A percentile compares a stretch with the other conserved stretches of the same genome.
These are phyloP conservation scores for Sander vitreus DNA, from an alignment of 2,113 vertebrate species.

Conservation along the genomic window DNA sequence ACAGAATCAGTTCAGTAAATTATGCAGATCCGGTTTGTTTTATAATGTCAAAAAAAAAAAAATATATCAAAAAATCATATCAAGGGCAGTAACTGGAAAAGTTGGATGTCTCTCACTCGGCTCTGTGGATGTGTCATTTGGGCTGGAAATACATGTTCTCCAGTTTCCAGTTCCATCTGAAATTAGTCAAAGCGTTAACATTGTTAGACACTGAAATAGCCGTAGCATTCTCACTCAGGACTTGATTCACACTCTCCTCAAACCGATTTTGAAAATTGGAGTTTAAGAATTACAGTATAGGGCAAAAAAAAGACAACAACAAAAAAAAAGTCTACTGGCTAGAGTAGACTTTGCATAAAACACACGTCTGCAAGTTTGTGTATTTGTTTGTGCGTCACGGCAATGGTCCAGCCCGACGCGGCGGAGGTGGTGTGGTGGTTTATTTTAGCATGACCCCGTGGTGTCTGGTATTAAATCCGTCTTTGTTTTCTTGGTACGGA, in stretches of 20 bases:
- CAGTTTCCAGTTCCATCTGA: constrained; percentile 16
- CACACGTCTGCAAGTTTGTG: constrained; percentile 62
- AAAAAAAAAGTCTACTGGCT: constrained; percentile 47
- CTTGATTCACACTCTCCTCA: constrained; percentile 61
- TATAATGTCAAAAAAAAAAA: constrained; percentile 4
- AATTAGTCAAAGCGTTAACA: constrained; percentile 18
- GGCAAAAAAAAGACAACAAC: not conserved
- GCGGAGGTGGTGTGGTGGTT: constrained; percentile 57
- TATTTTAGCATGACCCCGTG: constrained; percentile 71
- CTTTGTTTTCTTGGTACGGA: constrained; percentile 44
- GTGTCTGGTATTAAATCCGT: constrained; percentile 70
- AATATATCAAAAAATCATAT: constrained; percentile 18
- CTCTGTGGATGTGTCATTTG: constrained; percentile 11
- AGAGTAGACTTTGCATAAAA: constrained; percentile 58
- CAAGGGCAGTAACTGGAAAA: not conserved
- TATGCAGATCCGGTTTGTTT: constrained; percentile 1
- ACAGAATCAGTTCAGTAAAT: not conserved
- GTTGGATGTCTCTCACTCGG: not conserved
- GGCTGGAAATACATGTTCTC: constrained; percentile 17
- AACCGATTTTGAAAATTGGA: constrained; percentile 47
- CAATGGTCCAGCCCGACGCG: constrained; percentile 41
- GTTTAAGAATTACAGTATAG: constrained; percentile 42
- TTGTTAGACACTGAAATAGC: constrained; percentile 28
- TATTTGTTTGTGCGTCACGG: constrained; percentile 69
- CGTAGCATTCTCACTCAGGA: constrained; percentile 48